Conservation (phyloP, 2,113 vertebrate species). For the Oreochromis niloticus region DNA sequence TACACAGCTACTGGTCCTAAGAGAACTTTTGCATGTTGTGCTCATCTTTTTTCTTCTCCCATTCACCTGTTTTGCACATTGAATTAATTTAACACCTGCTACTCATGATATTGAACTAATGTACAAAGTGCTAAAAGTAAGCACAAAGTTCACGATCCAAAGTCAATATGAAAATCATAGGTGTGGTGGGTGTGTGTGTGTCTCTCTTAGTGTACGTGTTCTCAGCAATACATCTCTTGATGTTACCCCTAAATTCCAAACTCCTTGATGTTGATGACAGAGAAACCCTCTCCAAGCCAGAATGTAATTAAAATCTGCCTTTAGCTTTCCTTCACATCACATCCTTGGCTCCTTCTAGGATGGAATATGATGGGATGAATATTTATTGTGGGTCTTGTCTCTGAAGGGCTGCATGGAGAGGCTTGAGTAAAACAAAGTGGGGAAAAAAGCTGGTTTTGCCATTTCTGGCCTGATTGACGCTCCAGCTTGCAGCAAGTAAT, state of each 20-base stretch:
- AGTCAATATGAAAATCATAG: neutral
- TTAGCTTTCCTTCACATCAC: conserved; percentile 30
- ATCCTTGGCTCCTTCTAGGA: conserved; percentile 16
- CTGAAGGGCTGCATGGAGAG: conserved; percentile 12
- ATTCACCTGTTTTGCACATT: neutral
- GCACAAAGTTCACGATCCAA: neutral
- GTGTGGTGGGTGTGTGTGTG: neutral
- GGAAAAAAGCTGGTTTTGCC: conserved; percentile 22
- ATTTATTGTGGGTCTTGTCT: conserved; percentile 42
- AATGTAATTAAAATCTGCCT: conserved; percentile 31
- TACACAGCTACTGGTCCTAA: neutral
- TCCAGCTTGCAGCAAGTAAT: conserved; percentile 46
- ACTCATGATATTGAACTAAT: neutral
- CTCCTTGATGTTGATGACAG: neutral
- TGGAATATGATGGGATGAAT: conserved; percentile 41
- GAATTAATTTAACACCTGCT: conserved; percentile 1
- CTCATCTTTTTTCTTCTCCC: neutral
- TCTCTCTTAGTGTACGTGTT: neutral
- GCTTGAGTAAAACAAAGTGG: conserved; percentile 16
- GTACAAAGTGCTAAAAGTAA: neutral
- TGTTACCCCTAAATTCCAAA: neutral
- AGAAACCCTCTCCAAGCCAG: neutral
- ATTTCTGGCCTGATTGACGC: conserved; percentile 51
- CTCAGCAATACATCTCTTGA: neutral
- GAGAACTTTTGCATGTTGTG: neutral